phyloP scores from a whole-genome alignment of 2,888 invertebrate species.

The Nipponacmea schrenckii region DNA sequence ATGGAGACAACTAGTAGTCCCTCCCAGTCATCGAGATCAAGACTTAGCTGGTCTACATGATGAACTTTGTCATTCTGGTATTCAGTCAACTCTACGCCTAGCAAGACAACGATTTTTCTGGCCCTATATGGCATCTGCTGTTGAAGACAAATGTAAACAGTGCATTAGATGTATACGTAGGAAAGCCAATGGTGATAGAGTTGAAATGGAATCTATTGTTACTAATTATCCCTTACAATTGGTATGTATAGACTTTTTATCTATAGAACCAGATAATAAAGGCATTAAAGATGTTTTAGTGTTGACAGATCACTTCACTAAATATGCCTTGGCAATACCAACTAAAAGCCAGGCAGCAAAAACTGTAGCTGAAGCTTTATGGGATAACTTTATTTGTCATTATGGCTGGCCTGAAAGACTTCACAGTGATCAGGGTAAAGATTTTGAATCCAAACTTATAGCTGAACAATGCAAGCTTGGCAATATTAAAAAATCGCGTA shows the following conservation, averaged over 20 bases:
- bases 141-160: slow-evolving; percentile 24
- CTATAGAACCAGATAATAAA: too few species aligned
- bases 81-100: neutral
- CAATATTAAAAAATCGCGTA: slow-evolving; percentile 26
- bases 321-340: too few species aligned
- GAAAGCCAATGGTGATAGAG: too few species aligned
- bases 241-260: too few species aligned
- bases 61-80: slow-evolving; percentile 3
- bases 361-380: slow-evolving; percentile 25
- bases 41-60: neutral
- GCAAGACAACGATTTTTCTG: slow-evolving; percentile 34
- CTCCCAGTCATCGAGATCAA: slow-evolving; percentile 5
- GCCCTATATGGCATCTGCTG: slow-evolving; percentile 33
- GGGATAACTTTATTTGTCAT: slow-evolving; percentile 22
- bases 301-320: slow-evolving; percentile 22
- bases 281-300: slow-evolving; percentile 8
- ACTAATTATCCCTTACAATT: too few species aligned
- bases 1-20: neutral
- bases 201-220: too few species aligned
- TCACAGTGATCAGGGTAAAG: slow-evolving; percentile 31
- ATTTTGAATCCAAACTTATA: slow-evolving; percentile 30
- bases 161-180: slow-evolving; percentile 32
- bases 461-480: slow-evolving; percentile 22
- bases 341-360: slow-evolving; percentile 28
- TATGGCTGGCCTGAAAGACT: slow-evolving; percentile 29